Conservation (phyloP, 2,888 invertebrate species). For the Calliopum simillimum region DNA sequence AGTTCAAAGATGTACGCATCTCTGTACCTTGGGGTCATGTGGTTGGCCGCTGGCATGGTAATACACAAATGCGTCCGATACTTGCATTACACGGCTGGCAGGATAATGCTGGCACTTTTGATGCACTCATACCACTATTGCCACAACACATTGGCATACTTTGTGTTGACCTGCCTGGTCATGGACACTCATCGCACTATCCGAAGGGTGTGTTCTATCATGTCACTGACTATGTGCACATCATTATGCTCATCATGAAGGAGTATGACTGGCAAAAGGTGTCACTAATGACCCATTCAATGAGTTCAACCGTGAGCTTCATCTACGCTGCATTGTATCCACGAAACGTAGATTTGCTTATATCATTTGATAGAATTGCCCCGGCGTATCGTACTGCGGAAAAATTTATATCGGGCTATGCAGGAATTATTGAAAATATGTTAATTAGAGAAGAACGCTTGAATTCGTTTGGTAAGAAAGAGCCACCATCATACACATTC, state of each 20-base stretch:
- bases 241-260: constrained; percentile 70
- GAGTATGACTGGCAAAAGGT: constrained; percentile 76
- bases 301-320: constrained; percentile 73
- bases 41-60: constrained; percentile 78
- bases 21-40: constrained; percentile 76
- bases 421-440: constrained; percentile 59
- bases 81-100: constrained; percentile 81
- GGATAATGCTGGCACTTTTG: constrained; percentile 81
- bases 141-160: constrained; percentile 68
- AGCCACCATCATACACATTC: constrained; percentile 72
- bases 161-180: constrained; percentile 77
- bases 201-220: constrained; percentile 70
- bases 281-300: constrained; percentile 76
- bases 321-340: constrained; percentile 71
- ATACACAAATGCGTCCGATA: constrained; percentile 72
- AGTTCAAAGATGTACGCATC: constrained; percentile 72
- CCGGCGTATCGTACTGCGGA: no score
- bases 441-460: constrained; percentile 63
- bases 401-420: constrained; percentile 51
- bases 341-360: constrained; percentile 56
- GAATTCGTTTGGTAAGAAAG: constrained; percentile 46
- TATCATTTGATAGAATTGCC: constrained; percentile 54
- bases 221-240: constrained; percentile 60
- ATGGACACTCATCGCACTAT: constrained; percentile 75
- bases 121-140: constrained; percentile 73